Conservation (phyloP, 2,888 invertebrate genomes). For the Pogonocherus hispidulus region DNA sequence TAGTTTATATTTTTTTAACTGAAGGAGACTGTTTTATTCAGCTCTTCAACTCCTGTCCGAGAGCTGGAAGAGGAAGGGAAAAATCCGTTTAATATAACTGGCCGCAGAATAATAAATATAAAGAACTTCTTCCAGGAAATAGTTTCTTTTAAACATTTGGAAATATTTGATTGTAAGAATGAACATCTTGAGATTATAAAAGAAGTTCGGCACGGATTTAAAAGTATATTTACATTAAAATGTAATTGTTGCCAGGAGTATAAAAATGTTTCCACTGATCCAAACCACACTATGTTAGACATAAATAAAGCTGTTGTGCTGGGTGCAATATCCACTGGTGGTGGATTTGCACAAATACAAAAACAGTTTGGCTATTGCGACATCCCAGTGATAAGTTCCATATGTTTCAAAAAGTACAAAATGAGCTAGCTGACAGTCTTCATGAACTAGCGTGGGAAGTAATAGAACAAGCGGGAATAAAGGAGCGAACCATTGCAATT, state of each 20-base stretch:
- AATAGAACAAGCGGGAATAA: conserved; percentile 2
- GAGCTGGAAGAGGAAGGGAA: no score
- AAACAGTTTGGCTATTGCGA: not conserved
- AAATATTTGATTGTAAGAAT: not conserved
- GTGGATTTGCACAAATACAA: not conserved
- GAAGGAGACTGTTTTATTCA: no score
- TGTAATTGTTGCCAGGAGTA: not conserved
- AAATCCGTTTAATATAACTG: not conserved
- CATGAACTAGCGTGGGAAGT: no score
- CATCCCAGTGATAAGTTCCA: not conserved
- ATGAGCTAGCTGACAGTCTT: not conserved
- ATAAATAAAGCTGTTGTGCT: not conserved
- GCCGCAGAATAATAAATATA: not conserved
- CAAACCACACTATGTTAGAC: not conserved
- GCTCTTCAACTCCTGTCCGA: no score
- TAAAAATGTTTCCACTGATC: not conserved
- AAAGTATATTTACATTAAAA: not conserved
- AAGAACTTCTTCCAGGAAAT: not conserved
- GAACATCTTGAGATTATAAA: not conserved
- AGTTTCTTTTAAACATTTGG: not conserved
- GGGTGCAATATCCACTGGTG: not conserved
- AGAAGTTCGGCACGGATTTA: not conserved
- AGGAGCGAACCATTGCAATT: not conserved
- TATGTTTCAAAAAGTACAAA: not conserved
- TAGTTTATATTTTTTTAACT: no score